A percentile compares a stretch with the other conserved stretches of the same genome.
phyloP scores from a whole-genome alignment of 2,113 vertebrate species.

The Sigmodon hispidus region DNA sequence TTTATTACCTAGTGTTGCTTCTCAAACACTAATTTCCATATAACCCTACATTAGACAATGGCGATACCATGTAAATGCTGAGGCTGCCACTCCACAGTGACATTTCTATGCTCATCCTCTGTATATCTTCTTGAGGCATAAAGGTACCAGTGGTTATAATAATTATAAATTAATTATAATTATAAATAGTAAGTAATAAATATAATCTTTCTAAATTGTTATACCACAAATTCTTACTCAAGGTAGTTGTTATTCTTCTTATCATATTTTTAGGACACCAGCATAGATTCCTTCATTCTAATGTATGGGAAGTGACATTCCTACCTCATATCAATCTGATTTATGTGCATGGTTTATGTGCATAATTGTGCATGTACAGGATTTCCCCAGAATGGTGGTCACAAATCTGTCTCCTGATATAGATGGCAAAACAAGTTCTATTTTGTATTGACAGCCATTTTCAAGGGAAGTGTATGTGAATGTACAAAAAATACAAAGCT shows the following conservation, averaged over 20 bases:
- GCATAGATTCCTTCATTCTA: not conserved
- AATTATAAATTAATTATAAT: too few species aligned
- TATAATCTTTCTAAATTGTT: not conserved
- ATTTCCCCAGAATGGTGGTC: not conserved
- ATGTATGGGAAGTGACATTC: too few species aligned
- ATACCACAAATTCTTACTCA: too few species aligned
- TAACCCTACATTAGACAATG: too few species aligned
- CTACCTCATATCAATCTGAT: not conserved
- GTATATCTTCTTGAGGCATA: not conserved
- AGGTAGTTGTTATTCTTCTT: not conserved
- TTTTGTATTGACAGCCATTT: not conserved
- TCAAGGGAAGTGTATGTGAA: not conserved
- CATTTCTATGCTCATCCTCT: too few species aligned
- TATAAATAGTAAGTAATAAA: too few species aligned
- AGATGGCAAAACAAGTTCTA: not conserved
- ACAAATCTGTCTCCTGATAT: not conserved
- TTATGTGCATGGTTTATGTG: too few species aligned
- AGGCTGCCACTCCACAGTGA: not conserved
- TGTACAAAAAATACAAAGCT: not conserved
- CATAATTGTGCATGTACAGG: not conserved
- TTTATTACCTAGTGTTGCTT: not conserved
- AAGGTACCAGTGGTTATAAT: not conserved
- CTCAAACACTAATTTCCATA: accelerated
- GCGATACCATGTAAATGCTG: not conserved
- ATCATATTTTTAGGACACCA: too few species aligned